Evolutionary conservation across 2,797 vertebrate genomes (phyloP), one percentile per base, ranked within the genome.

Genomic region (Distichodus sexfasciatus): DNA sequence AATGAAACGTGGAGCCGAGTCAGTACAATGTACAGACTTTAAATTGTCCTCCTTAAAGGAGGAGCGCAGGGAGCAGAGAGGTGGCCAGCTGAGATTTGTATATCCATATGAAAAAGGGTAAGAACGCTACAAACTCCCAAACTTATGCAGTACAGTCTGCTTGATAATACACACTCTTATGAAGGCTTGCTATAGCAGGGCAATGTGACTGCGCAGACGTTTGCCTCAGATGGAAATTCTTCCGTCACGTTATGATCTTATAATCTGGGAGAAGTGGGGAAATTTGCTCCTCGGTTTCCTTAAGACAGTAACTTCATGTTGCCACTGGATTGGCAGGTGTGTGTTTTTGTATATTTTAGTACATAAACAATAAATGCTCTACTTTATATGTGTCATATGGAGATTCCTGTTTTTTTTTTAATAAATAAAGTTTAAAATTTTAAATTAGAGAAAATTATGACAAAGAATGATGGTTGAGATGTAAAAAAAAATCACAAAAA

Each of bases 311-410:
- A 53, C 46, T 89, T 87, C 85, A 74, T 87, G 89, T 91, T 92
- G 90, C 92, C 88, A 81, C 89, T 93, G 92, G 91, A 89, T 91
- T 93, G 91, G 91, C 92, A 91, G 88, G 84, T 90, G 88, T 91
- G 83, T 83, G 84, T 91, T 92, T 92, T 90, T 93, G 88, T 92
- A 90, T 89, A 90, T 91, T 91, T 92, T 87, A 90, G 87, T 86
- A 86, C 83, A 84, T 89, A 87, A 85, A 86, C 78, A 91, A 91
- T 90, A 86, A 91, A 91, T 85, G 78, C 69, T 61, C 60, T 67
- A 71, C 59, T 59, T 57, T 2, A 12, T 28, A 61, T 57, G 50
- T 55, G 24, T 59, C 36, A 3, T 3, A 9, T 9, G 4, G 7
- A 5, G 19, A n/a, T 44, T 57, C 9, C 36, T 68, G 21, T 10